These are phyloP conservation scores for Peromyscus polionotus DNA, from an alignment of 2,113 vertebrate genomes.

Conservation along the genomic window DNA sequence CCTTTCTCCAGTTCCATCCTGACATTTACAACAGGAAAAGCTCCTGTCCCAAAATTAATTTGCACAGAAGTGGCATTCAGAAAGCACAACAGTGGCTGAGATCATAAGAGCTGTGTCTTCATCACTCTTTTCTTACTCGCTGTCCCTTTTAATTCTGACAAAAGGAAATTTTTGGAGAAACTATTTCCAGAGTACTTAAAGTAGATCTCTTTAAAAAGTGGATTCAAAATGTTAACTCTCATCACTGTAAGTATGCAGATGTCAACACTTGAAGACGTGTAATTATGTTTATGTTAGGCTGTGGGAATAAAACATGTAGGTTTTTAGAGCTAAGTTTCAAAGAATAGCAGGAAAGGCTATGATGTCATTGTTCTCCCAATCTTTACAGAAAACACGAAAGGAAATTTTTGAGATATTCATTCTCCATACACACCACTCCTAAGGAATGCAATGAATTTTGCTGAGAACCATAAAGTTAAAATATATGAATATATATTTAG, in stretches of 20 bases:
- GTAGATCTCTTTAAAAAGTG: not conserved
- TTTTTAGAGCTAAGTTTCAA: slow-evolving; percentile 43
- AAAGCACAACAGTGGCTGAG: not conserved
- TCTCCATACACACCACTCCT: slow-evolving; percentile 17
- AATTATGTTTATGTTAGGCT: not conserved
- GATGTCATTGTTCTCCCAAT: slow-evolving; percentile 45
- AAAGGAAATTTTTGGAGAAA: slow-evolving; percentile 28
- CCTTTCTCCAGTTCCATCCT: not conserved
- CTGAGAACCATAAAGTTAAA: slow-evolving; percentile 64
- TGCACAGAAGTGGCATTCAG: not conserved
- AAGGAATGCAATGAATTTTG: slow-evolving; percentile 66
- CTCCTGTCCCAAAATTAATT: not conserved
- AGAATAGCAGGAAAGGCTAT: slow-evolving; percentile 73
- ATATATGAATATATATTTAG: slow-evolving; percentile 46
- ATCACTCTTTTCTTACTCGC: not conserved
- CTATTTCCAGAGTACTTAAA: not conserved
- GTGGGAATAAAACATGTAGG: not conserved
- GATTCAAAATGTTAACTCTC: not conserved
- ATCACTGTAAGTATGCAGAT: not conserved
- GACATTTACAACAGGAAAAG: not conserved
- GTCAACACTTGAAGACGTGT: not conserved
- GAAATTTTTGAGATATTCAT: slow-evolving; percentile 69
- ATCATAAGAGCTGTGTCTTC: not conserved
- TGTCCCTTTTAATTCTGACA: not conserved
- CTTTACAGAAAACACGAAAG: slow-evolving; percentile 68